phyloP scores from a whole-genome alignment of 1,140 invertebrate species.

The Drosophila biarmipes region DNA sequence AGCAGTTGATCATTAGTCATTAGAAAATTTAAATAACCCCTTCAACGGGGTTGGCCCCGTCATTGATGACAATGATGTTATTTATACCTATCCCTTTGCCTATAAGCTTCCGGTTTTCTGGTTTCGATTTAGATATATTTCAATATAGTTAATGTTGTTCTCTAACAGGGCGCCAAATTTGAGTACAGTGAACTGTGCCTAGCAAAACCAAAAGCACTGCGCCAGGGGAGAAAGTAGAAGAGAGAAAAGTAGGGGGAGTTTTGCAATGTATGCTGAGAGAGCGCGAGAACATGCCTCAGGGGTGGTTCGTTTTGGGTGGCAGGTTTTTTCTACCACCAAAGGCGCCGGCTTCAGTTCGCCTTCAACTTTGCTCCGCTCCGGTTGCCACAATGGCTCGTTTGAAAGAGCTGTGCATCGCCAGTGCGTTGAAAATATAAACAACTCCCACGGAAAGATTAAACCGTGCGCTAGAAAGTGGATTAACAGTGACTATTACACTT shows the following conservation, averaged over 20 bases:
- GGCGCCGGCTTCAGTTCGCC: slow-evolving; percentile 45
- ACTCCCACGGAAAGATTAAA: background rate
- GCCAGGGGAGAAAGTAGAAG: background rate
- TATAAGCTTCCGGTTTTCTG: too few relatives aligned
- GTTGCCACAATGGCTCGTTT: slow-evolving; percentile 23
- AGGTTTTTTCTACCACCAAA: slow-evolving; percentile 41
- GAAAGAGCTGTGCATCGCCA: background rate
- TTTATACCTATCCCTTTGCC: too few relatives aligned
- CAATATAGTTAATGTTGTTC: too few relatives aligned
- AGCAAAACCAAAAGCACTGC: background rate
- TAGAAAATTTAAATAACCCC: too few relatives aligned
- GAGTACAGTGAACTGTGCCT: slow-evolving; percentile 35
- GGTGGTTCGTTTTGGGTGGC: slow-evolving; percentile 38
- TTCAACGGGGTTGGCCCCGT: too few relatives aligned
- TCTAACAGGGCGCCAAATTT: slow-evolving; percentile 41
- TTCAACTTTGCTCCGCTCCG: slow-evolving; percentile 29
- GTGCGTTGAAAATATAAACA: slow-evolving; percentile 5
- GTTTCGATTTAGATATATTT: too few relatives aligned
- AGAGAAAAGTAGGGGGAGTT: slow-evolving; percentile 11
- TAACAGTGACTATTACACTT: background rate
- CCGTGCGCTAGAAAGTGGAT: too few relatives aligned
- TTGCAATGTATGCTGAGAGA: slow-evolving; percentile 2
- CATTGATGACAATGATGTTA: too few relatives aligned
- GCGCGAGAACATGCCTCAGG: background rate
- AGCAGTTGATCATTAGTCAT: too few relatives aligned